Base-by-base conservation (phyloP, 1,140 invertebrate species). In the Apis mellifera region DNA sequence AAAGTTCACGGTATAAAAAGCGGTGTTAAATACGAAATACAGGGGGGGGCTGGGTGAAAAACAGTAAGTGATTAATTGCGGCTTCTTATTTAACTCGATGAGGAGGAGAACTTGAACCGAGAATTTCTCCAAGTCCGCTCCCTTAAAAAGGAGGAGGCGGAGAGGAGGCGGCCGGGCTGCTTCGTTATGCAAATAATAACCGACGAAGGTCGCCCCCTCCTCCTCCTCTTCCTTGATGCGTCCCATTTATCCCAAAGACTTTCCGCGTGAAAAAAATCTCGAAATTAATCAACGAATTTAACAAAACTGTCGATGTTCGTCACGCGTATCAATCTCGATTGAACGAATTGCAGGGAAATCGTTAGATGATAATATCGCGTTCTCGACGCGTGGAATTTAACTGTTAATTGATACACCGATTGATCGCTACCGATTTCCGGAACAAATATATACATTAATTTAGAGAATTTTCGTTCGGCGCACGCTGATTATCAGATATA, bases 31-130 rank as follows among this genome's bases (percentile, higher is more conserved):
- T 83, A 83, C 77, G 78, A 77, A n/a, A 87, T 86, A 84, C 79
- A 81, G 82, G 60, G 62, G 60, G 62, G 68, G 78, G 57, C 83
- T 32, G 64, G 78, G 60, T 78, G 86, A 87, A 85, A 84, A 88
- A 87, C 86, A 88, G 79, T 87, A 87, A 88, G 86, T 88, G 86
- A 87, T 88, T 88, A 88, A 88, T 88, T 87, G 83, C 87, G 86
- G 86, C 76, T 85, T 84, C 75, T 79, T 88, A 82, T 85, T 88
- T 85, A 84, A 85, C 82, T 88, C 83, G 48, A 57, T 77, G 75
- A 64, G 32, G 75, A 64, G 32, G 4, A 7, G 86, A 85, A 87
- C 62, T 85, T 85, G 62, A 57, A 32, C 69, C 66, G 78, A 74
- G 84, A 85, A 87, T 88, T 88, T 87, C 76, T 68, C 72, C 9